phyloP scores from a whole-genome alignment of 2,888 invertebrate genomes.

The Lacanobia wlatinum region DNA sequence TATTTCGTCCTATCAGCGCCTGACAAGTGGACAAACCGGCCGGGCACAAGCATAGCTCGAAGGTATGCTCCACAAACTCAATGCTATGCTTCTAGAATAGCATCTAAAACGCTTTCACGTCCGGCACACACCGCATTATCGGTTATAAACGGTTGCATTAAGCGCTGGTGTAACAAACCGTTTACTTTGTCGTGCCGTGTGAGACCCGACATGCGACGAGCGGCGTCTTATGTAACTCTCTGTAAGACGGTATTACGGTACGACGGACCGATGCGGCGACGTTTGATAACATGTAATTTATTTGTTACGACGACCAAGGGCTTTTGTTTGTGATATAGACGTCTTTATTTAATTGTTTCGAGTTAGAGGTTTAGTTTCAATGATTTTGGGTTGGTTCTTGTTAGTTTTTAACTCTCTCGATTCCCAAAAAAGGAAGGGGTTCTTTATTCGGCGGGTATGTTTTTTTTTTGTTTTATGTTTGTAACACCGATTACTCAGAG shows the following conservation, averaged over 20 bases:
- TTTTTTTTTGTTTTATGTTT: too few species aligned
- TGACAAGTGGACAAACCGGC: slow-evolving; percentile 53
- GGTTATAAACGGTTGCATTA: slow-evolving; percentile 49
- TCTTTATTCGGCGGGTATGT: too few species aligned
- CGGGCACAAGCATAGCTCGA: slow-evolving; percentile 14
- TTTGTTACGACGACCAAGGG: slow-evolving; percentile 55
- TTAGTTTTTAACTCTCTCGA: too few species aligned
- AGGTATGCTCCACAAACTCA: slow-evolving; percentile 35
- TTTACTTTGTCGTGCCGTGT: slow-evolving; percentile 50
- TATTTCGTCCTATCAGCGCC: slow-evolving; percentile 45
- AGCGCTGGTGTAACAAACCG: slow-evolving; percentile 51
- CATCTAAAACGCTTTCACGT: slow-evolving; percentile 51
- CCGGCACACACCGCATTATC: slow-evolving; percentile 56
- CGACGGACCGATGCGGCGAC: slow-evolving; percentile 27
- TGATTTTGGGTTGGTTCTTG: not conserved
- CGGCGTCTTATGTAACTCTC: slow-evolving; percentile 49
- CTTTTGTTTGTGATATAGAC: slow-evolving; percentile 56
- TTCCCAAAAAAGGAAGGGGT: too few species aligned
- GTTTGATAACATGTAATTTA: slow-evolving; percentile 66
- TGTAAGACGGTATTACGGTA: slow-evolving; percentile 53
- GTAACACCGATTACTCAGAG: too few species aligned
- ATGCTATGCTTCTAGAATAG: slow-evolving; percentile 39
- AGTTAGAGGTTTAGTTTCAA: not conserved
- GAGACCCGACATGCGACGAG: slow-evolving; percentile 55
- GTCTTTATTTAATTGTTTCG: slow-evolving; percentile 56